Evolutionary conservation across 2,797 vertebrate species (phyloP).

Genomic region (Kryptolebias ocellatus): DNA sequence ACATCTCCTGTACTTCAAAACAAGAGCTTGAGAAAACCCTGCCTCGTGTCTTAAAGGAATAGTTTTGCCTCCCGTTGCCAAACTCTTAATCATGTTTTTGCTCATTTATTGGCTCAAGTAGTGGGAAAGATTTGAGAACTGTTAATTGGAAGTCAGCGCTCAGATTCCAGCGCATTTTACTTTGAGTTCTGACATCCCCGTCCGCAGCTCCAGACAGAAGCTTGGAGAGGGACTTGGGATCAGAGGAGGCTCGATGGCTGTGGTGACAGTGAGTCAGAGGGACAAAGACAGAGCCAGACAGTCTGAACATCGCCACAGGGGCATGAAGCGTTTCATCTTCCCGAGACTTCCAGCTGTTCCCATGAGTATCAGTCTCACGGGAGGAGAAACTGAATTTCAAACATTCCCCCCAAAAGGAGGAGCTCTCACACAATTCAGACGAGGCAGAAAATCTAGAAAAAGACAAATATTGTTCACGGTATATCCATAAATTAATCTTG

Average conservation of each 20-base stretch:
- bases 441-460: not conserved
- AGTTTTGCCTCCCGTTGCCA: conserved; percentile 9
- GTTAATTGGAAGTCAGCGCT: conserved; percentile 32
- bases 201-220: conserved; percentile 59
- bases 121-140: conserved; percentile 36
- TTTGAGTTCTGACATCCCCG: conserved; percentile 38
- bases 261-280: conserved; percentile 71
- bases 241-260: conserved; percentile 44
- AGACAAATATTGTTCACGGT: conserved; percentile 6
- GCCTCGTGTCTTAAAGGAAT: conserved; percentile 2
- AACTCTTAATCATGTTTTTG: conserved; percentile 30
- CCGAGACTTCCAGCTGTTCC: conserved; percentile 53
- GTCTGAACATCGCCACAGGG: conserved; percentile 61
- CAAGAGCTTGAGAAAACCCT: conserved; percentile 12
- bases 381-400: conserved; percentile 37
- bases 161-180: conserved; percentile 29
- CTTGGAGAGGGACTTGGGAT: conserved; percentile 43
- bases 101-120: conserved; percentile 56
- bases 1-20: conserved; percentile 5
- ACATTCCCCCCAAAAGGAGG: conserved; percentile 13
- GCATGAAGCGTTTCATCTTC: conserved; percentile 52
- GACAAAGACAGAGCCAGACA: conserved; percentile 75
- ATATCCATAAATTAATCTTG: too few relatives aligned
- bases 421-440: conserved; percentile 13
- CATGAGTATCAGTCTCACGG: conserved; percentile 73